phyloP scores from a whole-genome alignment of 2,113 vertebrate genomes.

The Pollimyrus isidori region DNA sequence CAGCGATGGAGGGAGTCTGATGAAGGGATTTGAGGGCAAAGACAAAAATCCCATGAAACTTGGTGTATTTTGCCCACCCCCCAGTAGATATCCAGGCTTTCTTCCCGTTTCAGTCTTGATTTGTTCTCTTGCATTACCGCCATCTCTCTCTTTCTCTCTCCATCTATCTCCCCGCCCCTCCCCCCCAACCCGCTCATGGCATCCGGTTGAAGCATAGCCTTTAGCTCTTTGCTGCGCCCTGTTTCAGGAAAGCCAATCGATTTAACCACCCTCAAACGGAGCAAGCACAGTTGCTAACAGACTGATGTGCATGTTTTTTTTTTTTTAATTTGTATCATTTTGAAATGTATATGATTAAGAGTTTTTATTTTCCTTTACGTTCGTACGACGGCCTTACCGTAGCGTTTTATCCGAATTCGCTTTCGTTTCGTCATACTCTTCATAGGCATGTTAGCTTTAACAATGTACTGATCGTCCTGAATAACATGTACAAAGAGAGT shows the following conservation, averaged over 20 bases:
- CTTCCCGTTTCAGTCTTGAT: constrained; percentile 43
- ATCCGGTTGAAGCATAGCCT: constrained; percentile 65
- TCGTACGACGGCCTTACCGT: constrained; percentile 56
- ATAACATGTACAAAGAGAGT: constrained; percentile 3
- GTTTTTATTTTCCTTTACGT: constrained; percentile 61
- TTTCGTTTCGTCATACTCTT: constrained; percentile 58
- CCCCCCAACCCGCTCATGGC: not conserved
- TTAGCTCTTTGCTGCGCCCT: constrained; percentile 70
- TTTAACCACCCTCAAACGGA: constrained; percentile 42
- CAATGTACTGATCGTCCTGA: constrained; percentile 22
- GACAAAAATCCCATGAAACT: constrained; percentile 46
- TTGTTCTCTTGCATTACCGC: constrained; percentile 50
- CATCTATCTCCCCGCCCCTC: too few species aligned
- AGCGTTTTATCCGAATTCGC: constrained; percentile 64
- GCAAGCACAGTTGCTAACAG: constrained; percentile 52
- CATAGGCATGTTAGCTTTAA: constrained; percentile 55
- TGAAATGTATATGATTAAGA: constrained; percentile 31
- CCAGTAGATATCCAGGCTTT: constrained; percentile 74
- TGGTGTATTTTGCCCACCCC: constrained; percentile 71
- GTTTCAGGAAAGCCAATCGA: constrained; percentile 68
- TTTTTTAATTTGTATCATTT: constrained; percentile 3
- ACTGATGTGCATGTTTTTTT: constrained; percentile 42
- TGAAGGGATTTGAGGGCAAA: constrained; percentile 25
- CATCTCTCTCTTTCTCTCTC: constrained; percentile 16
- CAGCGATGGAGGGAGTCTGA: constrained; percentile 51